These are phyloP conservation scores for Helleia helle DNA, from an alignment of 2,888 invertebrate genomes.

Conservation along the genomic window DNA sequence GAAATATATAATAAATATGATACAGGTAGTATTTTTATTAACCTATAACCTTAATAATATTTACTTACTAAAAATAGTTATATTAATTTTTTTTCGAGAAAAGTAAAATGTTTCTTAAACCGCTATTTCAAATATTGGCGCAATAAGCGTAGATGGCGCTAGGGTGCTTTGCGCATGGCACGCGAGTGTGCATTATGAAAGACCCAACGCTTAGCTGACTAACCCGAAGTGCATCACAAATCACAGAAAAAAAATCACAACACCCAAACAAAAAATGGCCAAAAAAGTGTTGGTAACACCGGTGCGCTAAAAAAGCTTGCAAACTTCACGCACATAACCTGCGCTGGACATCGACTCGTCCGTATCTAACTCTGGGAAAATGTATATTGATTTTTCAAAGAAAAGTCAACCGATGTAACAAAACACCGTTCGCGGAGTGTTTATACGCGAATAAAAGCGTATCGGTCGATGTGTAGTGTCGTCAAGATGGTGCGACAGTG, in stretches of 20 bases:
- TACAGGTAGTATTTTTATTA: not conserved
- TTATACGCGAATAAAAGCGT: conserved; percentile 66
- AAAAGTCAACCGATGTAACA: conserved; percentile 74
- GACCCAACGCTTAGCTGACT: conserved; percentile 46
- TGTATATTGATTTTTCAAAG: conserved; percentile 76
- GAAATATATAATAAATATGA: no score
- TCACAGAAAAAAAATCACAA: conserved; percentile 70
- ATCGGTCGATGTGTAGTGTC: conserved; percentile 67
- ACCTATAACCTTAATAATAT: not conserved
- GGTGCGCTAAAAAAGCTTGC: conserved; percentile 76
- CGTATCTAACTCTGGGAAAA: conserved; percentile 72
- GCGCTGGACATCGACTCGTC: conserved; percentile 76
- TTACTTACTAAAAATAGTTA: no score
- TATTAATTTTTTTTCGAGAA: no score
- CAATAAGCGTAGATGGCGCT: conserved; percentile 7
- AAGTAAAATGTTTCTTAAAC: no score
- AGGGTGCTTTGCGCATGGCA: conserved; percentile 11
- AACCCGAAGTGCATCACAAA: conserved; percentile 57
- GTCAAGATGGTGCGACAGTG: conserved; percentile 70
- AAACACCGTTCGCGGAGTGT: conserved; percentile 73
- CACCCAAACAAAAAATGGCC: conserved; percentile 71
- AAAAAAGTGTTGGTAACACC: conserved; percentile 75
- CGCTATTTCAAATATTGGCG: conserved; percentile 8
- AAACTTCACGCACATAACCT: conserved; percentile 75
- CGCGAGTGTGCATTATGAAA: conserved; percentile 44